These are phyloP conservation scores for Andrena minutula DNA, from an alignment of 2,888 invertebrate species.

Conservation along the genomic window DNA sequence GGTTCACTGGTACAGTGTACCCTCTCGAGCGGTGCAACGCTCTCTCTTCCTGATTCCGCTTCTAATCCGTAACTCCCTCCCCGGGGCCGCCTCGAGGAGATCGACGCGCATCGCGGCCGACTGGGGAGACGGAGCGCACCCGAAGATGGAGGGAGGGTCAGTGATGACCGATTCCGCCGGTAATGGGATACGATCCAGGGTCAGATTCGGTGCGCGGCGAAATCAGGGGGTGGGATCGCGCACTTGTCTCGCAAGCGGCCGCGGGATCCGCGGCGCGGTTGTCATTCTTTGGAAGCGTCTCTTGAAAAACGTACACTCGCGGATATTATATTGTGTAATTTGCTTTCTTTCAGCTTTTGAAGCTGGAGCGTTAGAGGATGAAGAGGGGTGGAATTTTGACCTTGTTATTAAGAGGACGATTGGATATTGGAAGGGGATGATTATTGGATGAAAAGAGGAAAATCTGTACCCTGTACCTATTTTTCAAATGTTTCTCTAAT, in stretches of 20 bases:
- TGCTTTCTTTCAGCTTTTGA: not conserved
- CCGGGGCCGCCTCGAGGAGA: conserved; percentile 38
- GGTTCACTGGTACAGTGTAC: conserved; percentile 84
- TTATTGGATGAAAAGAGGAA: too few species aligned
- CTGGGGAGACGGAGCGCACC: conserved; percentile 29
- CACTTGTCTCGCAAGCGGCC: conserved; percentile 29
- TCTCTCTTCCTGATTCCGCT: conserved; percentile 83
- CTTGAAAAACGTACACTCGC: not conserved
- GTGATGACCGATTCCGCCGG: conserved; percentile 75
- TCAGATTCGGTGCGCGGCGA: conserved; percentile 66
- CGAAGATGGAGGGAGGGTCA: conserved; percentile 69
- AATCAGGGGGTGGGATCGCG: conserved; percentile 42
- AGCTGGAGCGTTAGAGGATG: not conserved
- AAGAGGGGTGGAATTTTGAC: too few species aligned
- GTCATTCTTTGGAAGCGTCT: conserved; percentile 18
- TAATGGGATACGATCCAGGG: conserved; percentile 75
- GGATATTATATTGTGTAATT: not conserved
- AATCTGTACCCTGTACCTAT: too few species aligned
- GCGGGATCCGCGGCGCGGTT: conserved; percentile 38
- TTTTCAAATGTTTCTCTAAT: too few species aligned
- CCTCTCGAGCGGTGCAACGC: conserved; percentile 82
- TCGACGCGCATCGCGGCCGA: conserved; percentile 50
- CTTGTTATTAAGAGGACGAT: too few species aligned
- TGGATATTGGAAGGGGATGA: too few species aligned
- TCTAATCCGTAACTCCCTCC: conserved; percentile 58